A percentile compares a stretch with the other conserved stretches of the same genome.
phyloP scores from a whole-genome alignment of 2,888 invertebrate genomes.

The Lissonota sp. region DNA sequence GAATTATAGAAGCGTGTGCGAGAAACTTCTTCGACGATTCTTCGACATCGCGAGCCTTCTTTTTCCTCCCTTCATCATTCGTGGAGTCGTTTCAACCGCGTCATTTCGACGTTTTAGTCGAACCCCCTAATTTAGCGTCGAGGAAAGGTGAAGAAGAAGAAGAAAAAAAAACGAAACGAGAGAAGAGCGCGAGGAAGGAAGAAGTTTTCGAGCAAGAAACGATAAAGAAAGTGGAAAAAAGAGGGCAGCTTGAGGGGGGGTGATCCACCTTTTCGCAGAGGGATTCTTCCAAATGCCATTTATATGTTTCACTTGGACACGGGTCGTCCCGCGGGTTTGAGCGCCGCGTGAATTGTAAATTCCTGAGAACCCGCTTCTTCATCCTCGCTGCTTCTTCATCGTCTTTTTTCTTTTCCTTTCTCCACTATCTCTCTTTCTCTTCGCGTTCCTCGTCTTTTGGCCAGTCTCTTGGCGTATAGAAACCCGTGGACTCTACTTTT shows the following conservation, averaged over 20 bases:
- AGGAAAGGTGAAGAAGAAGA: conserved; percentile 18
- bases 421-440: conserved; percentile 59
- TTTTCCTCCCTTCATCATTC: conserved; percentile 45
- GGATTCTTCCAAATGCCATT: conserved; percentile 80
- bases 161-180: background rate
- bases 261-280: conserved; percentile 65
- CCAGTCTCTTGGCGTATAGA: conserved; percentile 36
- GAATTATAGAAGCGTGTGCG: conserved; percentile 6
- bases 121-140: conserved; percentile 79
- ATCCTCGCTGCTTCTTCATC: conserved; percentile 71
- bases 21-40: conserved; percentile 26
- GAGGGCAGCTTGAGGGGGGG: conserved; percentile 50
- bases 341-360: conserved; percentile 81
- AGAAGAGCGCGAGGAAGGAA: background rate
- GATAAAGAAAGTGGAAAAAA: conserved; percentile 6
- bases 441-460: conserved; percentile 39
- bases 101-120: conserved; percentile 80
- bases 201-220: conserved; percentile 1
- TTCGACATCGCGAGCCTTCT: conserved; percentile 26
- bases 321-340: conserved; percentile 67
- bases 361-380: conserved; percentile 79
- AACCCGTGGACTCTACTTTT: conserved; percentile 34
- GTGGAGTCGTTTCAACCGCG: conserved; percentile 68
- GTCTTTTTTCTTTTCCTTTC: conserved; percentile 46
- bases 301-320: conserved; percentile 81